Evolutionary conservation across 2,113 vertebrate genomes (phyloP), one percentile per base, ranked within the genome.

Genomic region (Elephantulus edwardii): DNA sequence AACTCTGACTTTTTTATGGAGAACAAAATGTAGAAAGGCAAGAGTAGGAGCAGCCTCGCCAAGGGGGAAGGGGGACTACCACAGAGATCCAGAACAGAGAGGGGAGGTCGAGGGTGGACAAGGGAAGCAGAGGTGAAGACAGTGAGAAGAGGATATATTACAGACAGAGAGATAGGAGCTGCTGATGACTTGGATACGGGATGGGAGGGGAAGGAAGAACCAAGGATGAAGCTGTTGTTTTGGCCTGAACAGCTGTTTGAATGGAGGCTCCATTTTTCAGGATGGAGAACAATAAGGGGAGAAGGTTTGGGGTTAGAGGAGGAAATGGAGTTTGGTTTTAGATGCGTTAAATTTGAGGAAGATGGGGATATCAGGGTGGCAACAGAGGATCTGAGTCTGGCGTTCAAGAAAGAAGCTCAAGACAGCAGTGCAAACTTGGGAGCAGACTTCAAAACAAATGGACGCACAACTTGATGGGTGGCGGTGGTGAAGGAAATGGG

Each of bases 81-180:
- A 9, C 10, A 1, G 35, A 4, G 40, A 40, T 1, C 44, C 16
- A 48, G 44, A 33, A 1, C 24, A 28, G 60, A 0, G 2, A 33
- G 1, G 79, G 1, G 5, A 30, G 20, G 46, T 68, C 26, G n/a
- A n/a, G n/a, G n/a, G n/a, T 1, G 35, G 42, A 35, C 16, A 24
- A 10, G 38, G 40, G 19, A 44, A 44, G 35, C 3, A 8, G 22
- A 85, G 48, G 58, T 44, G 48, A 42, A 85, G 77, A 28, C 0
- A 1, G 12, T 3, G 8, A 79, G 24, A 24, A 9, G 5, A 40
- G 26, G 54, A 20, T 50, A 20, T 11, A 56, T 4, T 24, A 3
- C n/a, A 60, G 62, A 87, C 13, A 7, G 0, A 16, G 14, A 71
- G 58, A 35, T 2, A 24, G 35, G 22, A 50, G 2, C 5, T 68